These are phyloP conservation scores for Drosophila nannoptera DNA, from an alignment of 1,140 invertebrate genomes.

Conservation along the genomic window DNA sequence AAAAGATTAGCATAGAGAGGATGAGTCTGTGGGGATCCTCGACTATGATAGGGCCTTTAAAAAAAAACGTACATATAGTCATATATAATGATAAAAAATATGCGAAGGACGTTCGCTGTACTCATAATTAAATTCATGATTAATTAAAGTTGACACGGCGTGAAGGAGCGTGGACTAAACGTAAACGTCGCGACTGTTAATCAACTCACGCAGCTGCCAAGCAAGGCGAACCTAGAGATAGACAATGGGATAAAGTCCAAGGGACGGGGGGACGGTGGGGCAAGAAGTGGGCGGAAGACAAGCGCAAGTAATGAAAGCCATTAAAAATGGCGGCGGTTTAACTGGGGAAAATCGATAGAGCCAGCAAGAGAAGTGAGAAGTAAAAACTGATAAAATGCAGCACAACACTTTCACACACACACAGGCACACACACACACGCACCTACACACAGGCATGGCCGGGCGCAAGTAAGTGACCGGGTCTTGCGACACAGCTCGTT, in stretches of 20 bases:
- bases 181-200: constrained; percentile 54
- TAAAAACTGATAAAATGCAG: constrained; percentile 63
- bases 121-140: constrained; percentile 65
- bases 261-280: not conserved
- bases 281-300: constrained; percentile 4
- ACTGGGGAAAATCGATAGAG: constrained; percentile 61
- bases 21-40: too few species aligned
- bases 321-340: constrained; percentile 73
- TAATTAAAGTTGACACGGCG: constrained; percentile 44
- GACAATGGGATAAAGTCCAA: not conserved
- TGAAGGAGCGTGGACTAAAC: constrained; percentile 31
- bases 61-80: constrained; percentile 1
- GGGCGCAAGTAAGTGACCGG: constrained; percentile 20
- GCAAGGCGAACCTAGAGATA: not conserved
- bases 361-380: constrained; percentile 52
- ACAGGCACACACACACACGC: constrained; percentile 1
- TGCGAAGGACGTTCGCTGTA: constrained; percentile 18
- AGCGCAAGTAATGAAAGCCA: constrained; percentile 68
- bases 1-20: not conserved
- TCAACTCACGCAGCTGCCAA: constrained; percentile 59
- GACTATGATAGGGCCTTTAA: too few species aligned
- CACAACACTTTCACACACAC: constrained; percentile 28
- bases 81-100: constrained; percentile 48
- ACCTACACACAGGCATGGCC: not conserved
- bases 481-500: constrained; percentile 7